Conservation (phyloP, 2,888 invertebrate species). For the Hofmannophila pseudospretella region DNA sequence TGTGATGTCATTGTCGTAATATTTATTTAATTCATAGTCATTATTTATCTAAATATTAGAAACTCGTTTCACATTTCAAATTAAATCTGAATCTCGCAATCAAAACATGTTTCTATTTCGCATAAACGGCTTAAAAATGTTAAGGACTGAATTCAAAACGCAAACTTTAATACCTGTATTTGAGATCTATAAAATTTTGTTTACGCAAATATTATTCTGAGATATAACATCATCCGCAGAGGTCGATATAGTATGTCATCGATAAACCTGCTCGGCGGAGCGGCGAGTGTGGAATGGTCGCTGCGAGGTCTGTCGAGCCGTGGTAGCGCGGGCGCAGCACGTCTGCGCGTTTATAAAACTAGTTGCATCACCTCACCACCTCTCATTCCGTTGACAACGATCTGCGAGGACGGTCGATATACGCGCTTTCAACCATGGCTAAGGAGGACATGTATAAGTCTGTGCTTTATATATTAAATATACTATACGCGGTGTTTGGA, state of each 20-base stretch:
- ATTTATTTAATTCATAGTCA: slow-evolving; percentile 3
- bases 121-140: neutral
- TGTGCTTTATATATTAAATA: slow-evolving; percentile 60
- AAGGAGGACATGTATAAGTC: slow-evolving; percentile 64
- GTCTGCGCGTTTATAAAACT: slow-evolving; percentile 60
- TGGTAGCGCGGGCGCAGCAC: slow-evolving; percentile 21
- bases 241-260: neutral
- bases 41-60: neutral
- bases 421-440: slow-evolving; percentile 43
- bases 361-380: slow-evolving; percentile 43
- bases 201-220: neutral
- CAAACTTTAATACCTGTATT: neutral
- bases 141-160: slow-evolving; percentile 3
- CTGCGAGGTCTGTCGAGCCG: neutral
- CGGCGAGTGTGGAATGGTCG: neutral
- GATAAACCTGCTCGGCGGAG: neutral
- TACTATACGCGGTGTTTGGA: slow-evolving; percentile 65
- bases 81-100: neutral
- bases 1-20: slow-evolving; percentile 1
- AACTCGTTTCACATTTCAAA: neutral
- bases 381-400: slow-evolving; percentile 58
- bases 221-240: neutral
- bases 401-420: slow-evolving; percentile 40
- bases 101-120: neutral
- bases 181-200: neutral